Conservation (phyloP, 2,888 invertebrate species). For the Gari tellinella region DNA sequence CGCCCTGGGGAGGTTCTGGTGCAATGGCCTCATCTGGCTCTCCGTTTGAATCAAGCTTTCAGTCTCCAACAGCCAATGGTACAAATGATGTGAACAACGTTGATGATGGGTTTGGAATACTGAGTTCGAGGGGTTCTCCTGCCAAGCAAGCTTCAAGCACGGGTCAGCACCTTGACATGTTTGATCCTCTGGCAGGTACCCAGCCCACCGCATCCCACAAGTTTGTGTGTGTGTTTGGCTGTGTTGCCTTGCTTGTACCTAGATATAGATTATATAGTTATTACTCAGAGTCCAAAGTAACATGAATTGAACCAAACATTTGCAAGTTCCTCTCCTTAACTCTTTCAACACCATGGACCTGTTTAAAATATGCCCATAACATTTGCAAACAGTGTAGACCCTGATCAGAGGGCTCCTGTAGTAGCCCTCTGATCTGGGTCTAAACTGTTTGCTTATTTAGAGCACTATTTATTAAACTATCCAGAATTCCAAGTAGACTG, state of each 20-base stretch:
- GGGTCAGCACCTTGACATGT: conserved; percentile 68
- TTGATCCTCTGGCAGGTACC: conserved; percentile 77
- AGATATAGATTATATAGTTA: no score
- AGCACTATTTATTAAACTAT: no score
- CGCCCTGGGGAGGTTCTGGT: conserved; percentile 50
- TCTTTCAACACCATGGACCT: no score
- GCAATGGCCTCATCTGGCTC: conserved; percentile 46
- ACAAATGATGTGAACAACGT: conserved; percentile 64
- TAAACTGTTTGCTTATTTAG: no score
- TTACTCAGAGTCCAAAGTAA: no score
- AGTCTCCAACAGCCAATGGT: conserved; percentile 64
- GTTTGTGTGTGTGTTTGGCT: conserved; percentile 43
- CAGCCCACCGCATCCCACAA: conserved; percentile 8
- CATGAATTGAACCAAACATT: no score
- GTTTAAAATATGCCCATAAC: no score
- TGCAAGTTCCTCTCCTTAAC: no score
- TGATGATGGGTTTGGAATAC: conserved; percentile 82
- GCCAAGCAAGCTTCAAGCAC: conserved; percentile 52
- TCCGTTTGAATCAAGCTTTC: conserved; percentile 52
- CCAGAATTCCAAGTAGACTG: no score
- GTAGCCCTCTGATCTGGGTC: no score
- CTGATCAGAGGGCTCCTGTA: no score
- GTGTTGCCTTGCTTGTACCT: conserved; percentile 1
- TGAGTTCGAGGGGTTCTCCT: conserved; percentile 77
- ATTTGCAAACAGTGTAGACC: no score